Percentiles rank a stretch among this genome's conserved stretches.
phyloP scores from a whole-genome alignment of 2,113 vertebrate species.

The Cyanistes caeruleus region DNA sequence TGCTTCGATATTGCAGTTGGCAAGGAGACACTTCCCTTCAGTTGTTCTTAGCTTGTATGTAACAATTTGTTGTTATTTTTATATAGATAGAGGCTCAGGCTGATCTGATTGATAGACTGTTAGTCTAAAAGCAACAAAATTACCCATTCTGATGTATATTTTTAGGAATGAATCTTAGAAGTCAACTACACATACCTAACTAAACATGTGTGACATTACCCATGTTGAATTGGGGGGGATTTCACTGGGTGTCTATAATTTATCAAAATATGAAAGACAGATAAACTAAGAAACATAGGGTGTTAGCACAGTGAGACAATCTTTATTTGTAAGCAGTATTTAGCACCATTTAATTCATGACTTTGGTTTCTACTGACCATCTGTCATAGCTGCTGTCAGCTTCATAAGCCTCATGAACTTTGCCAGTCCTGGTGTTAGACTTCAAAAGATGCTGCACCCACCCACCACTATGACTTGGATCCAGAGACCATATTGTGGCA shows the following conservation, averaged over 20 bases:
- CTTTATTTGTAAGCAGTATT: constrained; percentile 19
- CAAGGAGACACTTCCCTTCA: not conserved
- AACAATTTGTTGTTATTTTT: not conserved
- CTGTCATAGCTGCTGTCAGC: constrained; percentile 41
- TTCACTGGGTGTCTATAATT: not conserved
- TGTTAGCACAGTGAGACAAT: not conserved
- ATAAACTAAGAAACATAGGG: constrained; percentile 1
- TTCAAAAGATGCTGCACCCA: not conserved
- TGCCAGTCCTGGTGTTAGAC: constrained; percentile 23
- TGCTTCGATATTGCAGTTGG: not conserved
- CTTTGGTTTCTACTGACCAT: constrained; percentile 18
- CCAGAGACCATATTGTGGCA: not conserved
- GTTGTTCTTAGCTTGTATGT: not conserved
- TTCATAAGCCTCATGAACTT: not conserved
- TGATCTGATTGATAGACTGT: not conserved
- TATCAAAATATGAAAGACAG: not conserved
- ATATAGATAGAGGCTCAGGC: not conserved
- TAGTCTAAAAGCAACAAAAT: not conserved
- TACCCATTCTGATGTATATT: not conserved
- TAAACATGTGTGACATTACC: not conserved
- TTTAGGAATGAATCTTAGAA: not conserved
- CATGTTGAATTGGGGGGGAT: not conserved
- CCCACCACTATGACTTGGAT: not conserved
- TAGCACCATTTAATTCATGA: constrained; percentile 25
- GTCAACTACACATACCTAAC: not conserved